Evolutionary conservation across 2,113 vertebrate genomes (phyloP), one percentile per base, ranked within the genome.

Genomic region (Verasper variegatus): DNA sequence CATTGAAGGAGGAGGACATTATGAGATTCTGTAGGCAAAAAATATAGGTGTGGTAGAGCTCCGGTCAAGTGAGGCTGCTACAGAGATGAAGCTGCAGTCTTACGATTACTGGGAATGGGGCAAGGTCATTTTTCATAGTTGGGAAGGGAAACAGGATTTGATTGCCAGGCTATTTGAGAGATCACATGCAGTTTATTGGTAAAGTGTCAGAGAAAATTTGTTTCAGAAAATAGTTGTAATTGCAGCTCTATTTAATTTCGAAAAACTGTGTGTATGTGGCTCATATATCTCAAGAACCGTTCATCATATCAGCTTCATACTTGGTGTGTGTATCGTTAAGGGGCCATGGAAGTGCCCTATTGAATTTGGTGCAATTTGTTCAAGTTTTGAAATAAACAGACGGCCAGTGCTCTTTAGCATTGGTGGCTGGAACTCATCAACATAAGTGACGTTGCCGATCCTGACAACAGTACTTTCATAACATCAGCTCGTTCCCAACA

Each of bases 1-100:
- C 84, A 71, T 14, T 72, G 54, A 79, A 79, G 72, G 42, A 81
- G 56, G 0, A 79, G 31, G 0, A 65, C 82, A 87, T 86, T 83
- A 80, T 82, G 84, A 45, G 60, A 90, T 81, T 84, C 49, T 84
- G 77, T 57, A 70, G 77, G 78, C 70, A 82, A 75, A 78, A 82
- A 70, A 82, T 79, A 55, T 55, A 60, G n/a, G 45, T 57, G 66
- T 62, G 54, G 47, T n/a, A 37, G 72, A 66, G 76, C 60, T 68
- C 37, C 61, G 76, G 61, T 81, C 73, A 85, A 58, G 31, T 52
- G 24, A 77, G 62, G 58, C 72, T 78, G 10, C 47, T 59, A 40
- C 6, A 4, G 37, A 81, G 64, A 58, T 86, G 78, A 71, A 77
- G 65, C 61, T 56, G 37, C 26, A 42, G 66, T 68, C 55, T 65